Conservation (phyloP, 53 echinoderm and acorn worm species). For the Zoroaster sp. region DNA sequence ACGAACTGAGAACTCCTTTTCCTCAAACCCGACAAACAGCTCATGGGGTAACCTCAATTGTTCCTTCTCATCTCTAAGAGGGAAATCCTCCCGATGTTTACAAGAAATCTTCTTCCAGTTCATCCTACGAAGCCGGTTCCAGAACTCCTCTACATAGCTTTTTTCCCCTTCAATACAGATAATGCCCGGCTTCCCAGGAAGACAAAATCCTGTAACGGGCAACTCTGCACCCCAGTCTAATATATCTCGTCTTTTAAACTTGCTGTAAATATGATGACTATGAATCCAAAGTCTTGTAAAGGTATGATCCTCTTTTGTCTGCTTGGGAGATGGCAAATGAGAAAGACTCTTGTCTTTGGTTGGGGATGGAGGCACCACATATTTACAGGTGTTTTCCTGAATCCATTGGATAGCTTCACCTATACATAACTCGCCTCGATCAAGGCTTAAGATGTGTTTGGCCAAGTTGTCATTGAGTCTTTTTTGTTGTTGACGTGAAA, state of each 20-base stretch:
- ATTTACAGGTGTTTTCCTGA: conserved; percentile 71
- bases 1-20: conserved; percentile 83
- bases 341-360: neutral
- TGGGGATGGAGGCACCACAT: conserved; percentile 27
- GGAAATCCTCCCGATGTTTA: conserved; percentile 90
- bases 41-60: conserved; percentile 34
- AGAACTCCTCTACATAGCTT: conserved; percentile 78
- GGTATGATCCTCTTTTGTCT: conserved; percentile 40
- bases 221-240: conserved; percentile 77
- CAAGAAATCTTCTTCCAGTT: conserved; percentile 99
- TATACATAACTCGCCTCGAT: conserved; percentile 81
- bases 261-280: conserved; percentile 97
- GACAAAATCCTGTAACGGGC: conserved; percentile 81
- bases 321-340: conserved; percentile 21
- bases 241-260: conserved; percentile 84
- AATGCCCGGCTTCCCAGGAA: conserved; percentile 97
- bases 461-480: conserved; percentile 78
- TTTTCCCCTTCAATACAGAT: conserved; percentile 91
- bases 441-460: conserved; percentile 62
- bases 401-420: conserved; percentile 87
- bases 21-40: conserved; percentile 79
- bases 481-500: conserved; percentile 75
- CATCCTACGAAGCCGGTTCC: conserved; percentile 76
- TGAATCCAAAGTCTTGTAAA: conserved; percentile 94
- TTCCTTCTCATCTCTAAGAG: conserved; percentile 40